Evolutionary conservation across 2,797 vertebrate species (phyloP).

Genomic region (Alosa sapidissima): DNA sequence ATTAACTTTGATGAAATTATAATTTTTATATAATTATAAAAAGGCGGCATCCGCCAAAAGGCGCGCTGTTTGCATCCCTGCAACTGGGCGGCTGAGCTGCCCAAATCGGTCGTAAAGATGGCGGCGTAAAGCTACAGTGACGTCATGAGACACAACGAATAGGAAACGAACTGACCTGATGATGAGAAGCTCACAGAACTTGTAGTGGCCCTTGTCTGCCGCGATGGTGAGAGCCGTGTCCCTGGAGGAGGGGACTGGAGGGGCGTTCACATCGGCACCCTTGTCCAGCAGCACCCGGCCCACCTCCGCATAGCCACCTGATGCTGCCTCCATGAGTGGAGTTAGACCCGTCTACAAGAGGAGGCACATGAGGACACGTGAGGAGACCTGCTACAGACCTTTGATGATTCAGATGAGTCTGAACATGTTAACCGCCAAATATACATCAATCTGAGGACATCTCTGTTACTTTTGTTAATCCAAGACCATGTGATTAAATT

Average conservation of each 20-base stretch:
- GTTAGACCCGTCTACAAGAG: constrained; percentile 90
- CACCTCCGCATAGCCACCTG: constrained; percentile 97
- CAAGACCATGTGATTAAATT: no score
- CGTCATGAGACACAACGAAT: no score
- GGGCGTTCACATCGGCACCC: constrained; percentile 97
- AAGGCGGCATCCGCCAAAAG: no score
- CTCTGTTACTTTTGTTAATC: no score
- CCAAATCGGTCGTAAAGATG: no score
- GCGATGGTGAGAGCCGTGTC: constrained; percentile 98
- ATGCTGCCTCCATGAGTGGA: constrained; percentile 98
- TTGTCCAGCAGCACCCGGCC: constrained; percentile 97
- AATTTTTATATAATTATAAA: no score
- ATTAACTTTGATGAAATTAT: no score
- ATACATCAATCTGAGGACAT: background rate
- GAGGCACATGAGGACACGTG: background rate
- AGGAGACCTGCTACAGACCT: background rate
- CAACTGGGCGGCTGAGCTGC: no score
- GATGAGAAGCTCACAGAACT: constrained; percentile 98
- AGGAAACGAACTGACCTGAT: constrained; percentile 76
- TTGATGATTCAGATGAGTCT: background rate
- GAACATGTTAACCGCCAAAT: background rate
- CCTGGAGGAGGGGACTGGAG: constrained; percentile 96
- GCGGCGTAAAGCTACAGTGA: no score
- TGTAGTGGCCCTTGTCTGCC: constrained; percentile 99
- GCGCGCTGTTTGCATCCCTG: no score